Conservation (phyloP, 2,113 vertebrate genomes). For the Harpagus bidentatus region DNA sequence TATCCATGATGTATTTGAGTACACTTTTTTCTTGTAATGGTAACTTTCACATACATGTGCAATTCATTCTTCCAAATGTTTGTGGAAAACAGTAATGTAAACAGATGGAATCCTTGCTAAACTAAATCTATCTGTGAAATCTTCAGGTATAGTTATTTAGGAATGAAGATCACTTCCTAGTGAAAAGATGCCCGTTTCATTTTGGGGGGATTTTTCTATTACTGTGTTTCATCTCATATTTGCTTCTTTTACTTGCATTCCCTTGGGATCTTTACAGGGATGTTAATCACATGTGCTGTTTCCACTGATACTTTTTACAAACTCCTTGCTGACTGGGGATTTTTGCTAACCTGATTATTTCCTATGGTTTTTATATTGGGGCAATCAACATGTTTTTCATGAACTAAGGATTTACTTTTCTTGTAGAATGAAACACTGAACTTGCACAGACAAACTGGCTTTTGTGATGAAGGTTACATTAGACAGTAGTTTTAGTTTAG, state of each 20-base stretch:
- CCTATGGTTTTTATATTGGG: not conserved
- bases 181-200: not conserved
- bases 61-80: not conserved
- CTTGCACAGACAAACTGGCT: not conserved
- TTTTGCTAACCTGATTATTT: not conserved
- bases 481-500: not conserved
- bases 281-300: not conserved
- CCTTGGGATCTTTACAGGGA: not conserved
- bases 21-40: not conserved
- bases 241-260: not conserved
- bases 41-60: not conserved
- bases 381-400: not conserved
- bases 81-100: not conserved
- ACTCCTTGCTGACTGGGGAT: not conserved
- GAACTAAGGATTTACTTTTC: not conserved
- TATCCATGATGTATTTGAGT: not conserved
- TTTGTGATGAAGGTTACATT: not conserved
- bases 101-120: not conserved
- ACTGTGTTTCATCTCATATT: not conserved
- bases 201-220: not conserved
- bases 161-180: not conserved
- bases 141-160: not conserved
- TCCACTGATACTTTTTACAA: not conserved
- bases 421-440: not conserved
- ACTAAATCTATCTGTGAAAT: not conserved